Percentiles rank a stretch among this genome's conserved stretches.
Evolutionary conservation across 1,140 invertebrate genomes (phyloP).

Genomic region (Zaprionus davidi): DNA sequence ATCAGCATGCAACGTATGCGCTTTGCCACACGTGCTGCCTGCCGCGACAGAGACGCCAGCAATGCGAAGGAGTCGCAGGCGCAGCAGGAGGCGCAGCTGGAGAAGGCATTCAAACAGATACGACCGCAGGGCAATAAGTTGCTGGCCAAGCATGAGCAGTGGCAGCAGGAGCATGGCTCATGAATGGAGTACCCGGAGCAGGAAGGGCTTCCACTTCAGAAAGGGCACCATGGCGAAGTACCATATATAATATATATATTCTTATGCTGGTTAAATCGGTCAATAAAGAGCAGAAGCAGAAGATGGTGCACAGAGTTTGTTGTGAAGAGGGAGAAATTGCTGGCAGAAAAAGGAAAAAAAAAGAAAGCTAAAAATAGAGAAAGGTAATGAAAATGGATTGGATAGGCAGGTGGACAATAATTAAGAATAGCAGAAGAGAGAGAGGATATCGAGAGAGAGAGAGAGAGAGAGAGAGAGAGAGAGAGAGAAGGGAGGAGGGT

Average conservation of each 20-base stretch:
- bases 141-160: conserved; percentile 66
- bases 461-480: too few species aligned
- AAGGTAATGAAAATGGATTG: too few species aligned
- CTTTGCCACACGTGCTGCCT: conserved; percentile 46
- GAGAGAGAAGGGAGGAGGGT: too few species aligned
- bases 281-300: background rate
- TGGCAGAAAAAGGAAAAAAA: background rate
- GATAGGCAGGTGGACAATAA: too few species aligned
- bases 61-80: conserved; percentile 28
- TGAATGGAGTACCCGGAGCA: conserved; percentile 13
- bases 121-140: conserved; percentile 67
- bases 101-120: conserved; percentile 68
- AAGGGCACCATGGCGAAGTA: too few species aligned
- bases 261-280: background rate
- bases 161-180: conserved; percentile 77
- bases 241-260: background rate
- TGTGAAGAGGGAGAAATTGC: background rate
- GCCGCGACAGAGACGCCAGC: background rate
- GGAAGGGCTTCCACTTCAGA: too few species aligned
- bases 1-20: conserved; percentile 88
- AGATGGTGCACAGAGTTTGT: too few species aligned
- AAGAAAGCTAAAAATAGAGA: too few species aligned
- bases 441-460: too few species aligned
- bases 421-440: too few species aligned
- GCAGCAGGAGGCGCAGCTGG: conserved; percentile 44